Base-by-base conservation (phyloP, 1,140 invertebrate species). In the Chrysoperla carnea region DNA sequence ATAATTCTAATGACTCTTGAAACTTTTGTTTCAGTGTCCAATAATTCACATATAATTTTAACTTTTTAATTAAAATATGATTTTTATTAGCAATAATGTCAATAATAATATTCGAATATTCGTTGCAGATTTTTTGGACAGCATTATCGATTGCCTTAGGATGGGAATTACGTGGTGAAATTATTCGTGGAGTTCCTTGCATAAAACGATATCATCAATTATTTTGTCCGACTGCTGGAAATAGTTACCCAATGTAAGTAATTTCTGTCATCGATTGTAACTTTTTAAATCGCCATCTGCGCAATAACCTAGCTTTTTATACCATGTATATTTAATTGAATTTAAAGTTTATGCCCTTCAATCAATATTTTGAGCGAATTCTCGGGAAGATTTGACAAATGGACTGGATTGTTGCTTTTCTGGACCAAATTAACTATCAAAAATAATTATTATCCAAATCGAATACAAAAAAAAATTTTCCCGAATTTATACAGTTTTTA, bases 141-240 rank as follows among this genome's bases (percentile, higher is more conserved):
- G 84, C 85, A 11, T 58, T 90, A 46, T 88, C 84, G 12, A 69
- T 88, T 50, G 84, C 84, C 37, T 63, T 89, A 48, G 84, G 84
- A 27, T 69, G 87, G 53, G 84, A 89, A 62, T 70, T 89, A 13
- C 72, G 80, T 47, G 86, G 84, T 43, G 84, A 89, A 60, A 70
- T 86, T 41, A 81, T 88, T 48, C 70, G 80, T 60, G 85, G 87
- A 50, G 75, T 84, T 48, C 87, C 87, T 27, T 92, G 87, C 59
- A 83, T 91, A 47, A 89, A 87, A 60, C 68, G 79, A 50, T 75
- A 84, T 56, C 83, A 87, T 66, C 87, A 91, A 63, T 69, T 91
- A 17, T 91, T 85, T 60, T 92, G 88, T 64, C 84, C 86, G 27
- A 87, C 82, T 17, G 84, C 86, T 44, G 88, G 87, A 48, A 87